These are phyloP conservation scores for Heliothis subflexa DNA, from an alignment of 1,140 invertebrate species.

Conservation along the genomic window DNA sequence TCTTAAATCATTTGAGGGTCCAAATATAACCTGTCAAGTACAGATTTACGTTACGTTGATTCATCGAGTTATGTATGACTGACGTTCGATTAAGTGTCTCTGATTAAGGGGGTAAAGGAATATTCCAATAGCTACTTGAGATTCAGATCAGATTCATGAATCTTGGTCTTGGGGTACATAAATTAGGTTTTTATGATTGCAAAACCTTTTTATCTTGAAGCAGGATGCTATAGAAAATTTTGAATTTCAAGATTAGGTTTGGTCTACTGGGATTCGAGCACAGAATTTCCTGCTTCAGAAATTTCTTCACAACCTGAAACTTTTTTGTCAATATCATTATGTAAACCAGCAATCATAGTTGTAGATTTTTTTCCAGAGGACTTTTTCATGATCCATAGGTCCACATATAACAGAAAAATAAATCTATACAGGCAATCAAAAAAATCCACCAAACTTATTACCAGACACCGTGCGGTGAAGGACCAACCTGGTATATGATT, in stretches of 20 bases:
- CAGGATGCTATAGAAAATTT: neutral
- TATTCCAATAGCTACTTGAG: neutral
- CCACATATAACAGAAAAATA: too few species aligned
- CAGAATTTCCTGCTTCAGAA: too few species aligned
- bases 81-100: neutral
- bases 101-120: neutral
- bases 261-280: neutral
- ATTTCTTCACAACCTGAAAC: too few species aligned
- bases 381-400: too few species aligned
- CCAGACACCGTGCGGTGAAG: too few species aligned
- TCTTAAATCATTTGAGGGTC: too few species aligned
- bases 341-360: too few species aligned
- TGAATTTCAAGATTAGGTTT: neutral
- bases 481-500: neutral
- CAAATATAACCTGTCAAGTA: neutral
- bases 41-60: neutral
- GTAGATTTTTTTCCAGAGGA: too few species aligned
- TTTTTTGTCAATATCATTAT: too few species aligned
- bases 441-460: too few species aligned
- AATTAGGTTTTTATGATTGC: neutral
- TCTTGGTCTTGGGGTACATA: neutral
- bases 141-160: slow-evolving; percentile 15
- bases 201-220: neutral
- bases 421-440: too few species aligned
- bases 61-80: slow-evolving; percentile 25